These are phyloP conservation scores for Chesias legatella DNA, from an alignment of 2,888 invertebrate species.

Conservation along the genomic window DNA sequence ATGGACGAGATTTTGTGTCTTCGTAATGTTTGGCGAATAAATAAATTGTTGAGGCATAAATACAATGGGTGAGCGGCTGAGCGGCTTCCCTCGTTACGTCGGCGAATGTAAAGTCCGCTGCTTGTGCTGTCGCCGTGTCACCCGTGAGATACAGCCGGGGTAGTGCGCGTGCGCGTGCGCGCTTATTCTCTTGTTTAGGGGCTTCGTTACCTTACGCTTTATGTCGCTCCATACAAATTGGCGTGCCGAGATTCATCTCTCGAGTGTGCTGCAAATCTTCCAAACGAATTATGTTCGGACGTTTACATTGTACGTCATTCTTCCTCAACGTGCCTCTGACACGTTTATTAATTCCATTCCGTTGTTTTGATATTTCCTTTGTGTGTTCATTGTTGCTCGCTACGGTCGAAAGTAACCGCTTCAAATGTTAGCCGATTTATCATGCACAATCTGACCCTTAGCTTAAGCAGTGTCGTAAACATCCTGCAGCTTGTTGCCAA, in stretches of 20 bases:
- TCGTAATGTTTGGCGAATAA: conserved; percentile 79
- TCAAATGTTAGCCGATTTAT: conserved; percentile 21
- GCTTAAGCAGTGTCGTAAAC: conserved; percentile 35
- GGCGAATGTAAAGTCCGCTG: conserved; percentile 75
- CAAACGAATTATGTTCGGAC: conserved; percentile 48
- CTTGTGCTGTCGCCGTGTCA: conserved; percentile 72
- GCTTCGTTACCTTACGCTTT: conserved; percentile 72
- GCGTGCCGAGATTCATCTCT: conserved; percentile 53
- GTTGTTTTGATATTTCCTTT: conserved; percentile 22
- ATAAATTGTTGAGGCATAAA: conserved; percentile 78
- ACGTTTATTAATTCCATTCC: conserved; percentile 39
- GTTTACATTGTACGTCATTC: conserved; percentile 57
- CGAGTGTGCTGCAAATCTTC: conserved; percentile 51
- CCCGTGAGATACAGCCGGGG: conserved; percentile 63
- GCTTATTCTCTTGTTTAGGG: conserved; percentile 66
- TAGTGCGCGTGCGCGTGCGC: conserved; percentile 31
- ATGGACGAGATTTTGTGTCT: conserved; percentile 80
- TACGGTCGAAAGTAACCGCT: conserved; percentile 6
- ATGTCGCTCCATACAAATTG: conserved; percentile 76
- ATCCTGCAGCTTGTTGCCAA: conserved; percentile 47
- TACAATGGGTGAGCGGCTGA: conserved; percentile 69
- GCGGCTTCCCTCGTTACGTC: conserved; percentile 77
- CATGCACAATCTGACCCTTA: conserved; percentile 37
- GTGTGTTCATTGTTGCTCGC: conserved; percentile 8
- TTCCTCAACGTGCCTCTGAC: conserved; percentile 43